Evolutionary conservation across 2,797 vertebrate genomes (phyloP).

Genomic region (Malacoctenus gilli): DNA sequence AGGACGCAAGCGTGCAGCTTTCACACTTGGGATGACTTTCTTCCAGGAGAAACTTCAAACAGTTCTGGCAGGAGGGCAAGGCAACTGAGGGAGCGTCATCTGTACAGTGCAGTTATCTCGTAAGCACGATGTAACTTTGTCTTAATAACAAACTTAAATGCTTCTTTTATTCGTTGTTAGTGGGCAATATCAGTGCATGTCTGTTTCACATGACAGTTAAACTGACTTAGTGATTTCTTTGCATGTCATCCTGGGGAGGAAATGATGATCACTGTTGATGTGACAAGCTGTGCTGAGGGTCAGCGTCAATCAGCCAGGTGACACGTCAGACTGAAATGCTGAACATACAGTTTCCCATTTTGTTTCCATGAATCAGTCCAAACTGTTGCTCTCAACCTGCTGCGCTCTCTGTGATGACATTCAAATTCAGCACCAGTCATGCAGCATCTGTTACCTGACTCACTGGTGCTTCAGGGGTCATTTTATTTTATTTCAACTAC

Average conservation of each 20-base stretch:
- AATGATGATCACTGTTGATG: constrained; percentile 7
- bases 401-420: constrained; percentile 16
- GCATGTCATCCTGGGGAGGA: background rate
- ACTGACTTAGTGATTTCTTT: background rate
- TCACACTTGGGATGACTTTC: constrained; percentile 77
- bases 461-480: constrained; percentile 22
- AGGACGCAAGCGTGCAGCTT: constrained; percentile 45
- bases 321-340: constrained; percentile 6
- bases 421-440: constrained; percentile 16
- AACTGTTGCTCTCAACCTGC: constrained; percentile 14
- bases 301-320: constrained; percentile 1
- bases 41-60: constrained; percentile 65
- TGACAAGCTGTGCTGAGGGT: background rate
- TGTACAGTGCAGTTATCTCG: constrained; percentile 57
- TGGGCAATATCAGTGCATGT: background rate
- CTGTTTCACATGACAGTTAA: background rate
- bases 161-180: background rate
- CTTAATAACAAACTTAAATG: background rate
- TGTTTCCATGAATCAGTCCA: constrained; percentile 13
- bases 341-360: constrained; percentile 3
- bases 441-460: constrained; percentile 45
- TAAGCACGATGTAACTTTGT: constrained; percentile 62
- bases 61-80: constrained; percentile 67
- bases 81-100: constrained; percentile 69
- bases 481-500: constrained; percentile 38